phyloP scores from a whole-genome alignment of 1,140 invertebrate genomes.

The Chymomyza costata region DNA sequence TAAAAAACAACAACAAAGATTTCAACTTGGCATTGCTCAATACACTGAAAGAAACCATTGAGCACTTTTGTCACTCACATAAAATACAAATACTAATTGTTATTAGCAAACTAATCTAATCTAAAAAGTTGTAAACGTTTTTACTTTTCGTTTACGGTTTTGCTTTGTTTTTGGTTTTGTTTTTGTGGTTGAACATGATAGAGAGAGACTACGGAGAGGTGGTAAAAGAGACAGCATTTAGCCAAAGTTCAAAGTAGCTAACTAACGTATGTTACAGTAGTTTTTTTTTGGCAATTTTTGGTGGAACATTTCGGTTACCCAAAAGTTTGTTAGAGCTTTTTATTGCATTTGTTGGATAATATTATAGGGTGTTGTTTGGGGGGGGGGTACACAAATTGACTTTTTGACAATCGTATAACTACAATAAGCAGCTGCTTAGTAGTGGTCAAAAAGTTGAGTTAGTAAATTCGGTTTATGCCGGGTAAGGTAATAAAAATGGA shows the following conservation, averaged over 20 bases:
- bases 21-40: too few species aligned
- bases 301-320: too few species aligned
- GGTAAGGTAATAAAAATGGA: too few species aligned
- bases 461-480: constrained; percentile 55
- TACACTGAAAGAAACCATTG: constrained; percentile 2
- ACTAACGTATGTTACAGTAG: too few species aligned
- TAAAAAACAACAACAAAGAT: constrained; percentile 48
- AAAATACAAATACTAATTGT: constrained; percentile 74
- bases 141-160: constrained; percentile 30
- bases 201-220: not conserved
- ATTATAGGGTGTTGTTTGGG: constrained; percentile 68
- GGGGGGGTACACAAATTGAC: constrained; percentile 67
- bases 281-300: too few species aligned
- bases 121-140: constrained; percentile 74
- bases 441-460: constrained; percentile 49
- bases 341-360: too few species aligned
- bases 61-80: constrained; percentile 18
- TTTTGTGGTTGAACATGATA: constrained; percentile 44
- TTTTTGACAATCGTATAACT: constrained; percentile 34
- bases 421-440: constrained; percentile 38
- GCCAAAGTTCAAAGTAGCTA: too few species aligned
- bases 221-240: not conserved
- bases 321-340: constrained; percentile 48
- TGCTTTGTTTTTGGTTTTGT: constrained; percentile 24
- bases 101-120: constrained; percentile 75